Percentiles rank a stretch among this genome's conserved stretches.
These are phyloP conservation scores for Ferdinandea cuprea DNA, from an alignment of 2,888 invertebrate species.

Conservation along the genomic window DNA sequence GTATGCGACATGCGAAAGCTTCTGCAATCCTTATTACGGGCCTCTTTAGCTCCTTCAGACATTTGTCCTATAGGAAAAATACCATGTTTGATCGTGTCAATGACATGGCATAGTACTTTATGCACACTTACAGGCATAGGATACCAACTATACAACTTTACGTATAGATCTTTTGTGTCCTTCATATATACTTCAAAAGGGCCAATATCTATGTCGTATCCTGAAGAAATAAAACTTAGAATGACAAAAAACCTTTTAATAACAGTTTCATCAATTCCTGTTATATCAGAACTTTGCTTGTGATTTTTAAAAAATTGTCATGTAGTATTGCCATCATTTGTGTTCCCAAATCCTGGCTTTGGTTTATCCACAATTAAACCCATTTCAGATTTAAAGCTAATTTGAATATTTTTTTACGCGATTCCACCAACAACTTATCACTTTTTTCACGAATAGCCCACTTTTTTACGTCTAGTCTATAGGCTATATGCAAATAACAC, in stretches of 20 bases:
- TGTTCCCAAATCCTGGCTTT: constrained; percentile 4
- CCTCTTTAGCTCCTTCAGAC: constrained; percentile 1
- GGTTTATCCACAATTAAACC: constrained; percentile 9
- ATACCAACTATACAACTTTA: constrained; percentile 9
- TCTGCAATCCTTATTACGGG: too few relatives aligned
- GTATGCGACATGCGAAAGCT: too few relatives aligned
- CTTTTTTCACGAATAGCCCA: constrained; percentile 2
- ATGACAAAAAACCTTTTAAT: constrained; percentile 8
- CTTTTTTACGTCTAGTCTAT: neutral
- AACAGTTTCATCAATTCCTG: constrained; percentile 10
- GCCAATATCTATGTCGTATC: neutral
- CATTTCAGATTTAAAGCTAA: constrained; percentile 12
- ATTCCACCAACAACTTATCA: neutral
- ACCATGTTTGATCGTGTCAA: neutral
- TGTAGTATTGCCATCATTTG: neutral
- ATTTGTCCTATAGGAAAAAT: constrained; percentile 6
- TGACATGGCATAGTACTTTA: constrained; percentile 13
- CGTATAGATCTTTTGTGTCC: neutral
- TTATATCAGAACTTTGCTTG: constrained; percentile 4
- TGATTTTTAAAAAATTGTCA: constrained; percentile 24
- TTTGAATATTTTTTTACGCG: constrained; percentile 1
- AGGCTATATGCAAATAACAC: constrained; percentile 9
- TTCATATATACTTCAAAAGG: neutral
- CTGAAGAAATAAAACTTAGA: constrained; percentile 6
- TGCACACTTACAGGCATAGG: constrained; percentile 8